phyloP scores from a whole-genome alignment of 2,888 invertebrate species.

The Loripinus fragilis region DNA sequence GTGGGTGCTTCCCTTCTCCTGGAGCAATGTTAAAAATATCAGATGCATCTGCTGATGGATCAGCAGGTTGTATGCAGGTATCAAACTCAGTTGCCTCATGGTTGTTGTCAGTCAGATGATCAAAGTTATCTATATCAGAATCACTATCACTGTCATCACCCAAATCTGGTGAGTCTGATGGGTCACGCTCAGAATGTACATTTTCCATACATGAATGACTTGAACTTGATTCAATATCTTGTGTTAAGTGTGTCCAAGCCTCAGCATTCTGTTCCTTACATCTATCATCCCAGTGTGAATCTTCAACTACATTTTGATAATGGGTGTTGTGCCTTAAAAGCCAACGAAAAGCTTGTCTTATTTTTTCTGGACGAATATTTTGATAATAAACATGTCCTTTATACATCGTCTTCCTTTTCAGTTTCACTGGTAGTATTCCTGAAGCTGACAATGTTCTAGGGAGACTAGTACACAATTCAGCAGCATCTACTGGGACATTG shows the following conservation, averaged over 20 bases:
- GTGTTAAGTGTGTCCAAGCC: neutral
- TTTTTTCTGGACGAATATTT: slow-evolving; percentile 19
- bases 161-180: neutral
- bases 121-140: neutral
- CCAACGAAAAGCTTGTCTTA: neutral
- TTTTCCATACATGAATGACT: no score
- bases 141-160: neutral
- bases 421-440: slow-evolving; percentile 12
- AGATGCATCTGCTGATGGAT: neutral
- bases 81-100: slow-evolving; percentile 8
- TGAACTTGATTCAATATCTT: neutral
- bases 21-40: slow-evolving; percentile 25
- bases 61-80: slow-evolving; percentile 14
- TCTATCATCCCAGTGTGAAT: no score
- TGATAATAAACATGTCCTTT: slow-evolving; percentile 8
- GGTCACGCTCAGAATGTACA: no score
- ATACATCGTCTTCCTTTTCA: slow-evolving; percentile 25
- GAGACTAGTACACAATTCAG: slow-evolving; percentile 2
- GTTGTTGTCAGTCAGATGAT: neutral
- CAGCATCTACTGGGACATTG: slow-evolving; percentile 30
- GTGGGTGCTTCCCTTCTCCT: slow-evolving; percentile 15
- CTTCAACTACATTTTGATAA: neutral
- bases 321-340: neutral
- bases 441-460: slow-evolving; percentile 11
- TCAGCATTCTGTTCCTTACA: no score